Evolutionary conservation across 2,797 vertebrate species (phyloP).

Genomic region (Coregonus ussuriensis): DNA sequence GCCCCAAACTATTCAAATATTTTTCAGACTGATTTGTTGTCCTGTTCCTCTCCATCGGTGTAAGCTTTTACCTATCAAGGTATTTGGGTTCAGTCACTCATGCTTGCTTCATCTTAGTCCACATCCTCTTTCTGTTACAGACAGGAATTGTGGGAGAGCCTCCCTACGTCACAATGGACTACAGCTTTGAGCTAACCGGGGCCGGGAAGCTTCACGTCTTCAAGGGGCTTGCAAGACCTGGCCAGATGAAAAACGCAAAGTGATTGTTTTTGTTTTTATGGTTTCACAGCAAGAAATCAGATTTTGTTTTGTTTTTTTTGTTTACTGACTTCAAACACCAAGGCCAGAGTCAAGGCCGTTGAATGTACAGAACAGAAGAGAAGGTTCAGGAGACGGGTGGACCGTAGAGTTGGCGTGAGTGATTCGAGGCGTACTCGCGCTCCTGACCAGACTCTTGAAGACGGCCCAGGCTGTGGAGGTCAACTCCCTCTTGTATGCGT

Average conservation of each 20-base stretch:
- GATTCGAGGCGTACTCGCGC: neutral
- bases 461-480: slow-evolving; percentile 1
- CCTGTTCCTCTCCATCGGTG: neutral
- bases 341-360: slow-evolving; percentile 29
- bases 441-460: slow-evolving; percentile 27
- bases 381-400: slow-evolving; percentile 10
- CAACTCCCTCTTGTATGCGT: neutral
- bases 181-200: slow-evolving; percentile 85
- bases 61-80: neutral
- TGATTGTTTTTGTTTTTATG: slow-evolving; percentile 31
- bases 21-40: neutral
- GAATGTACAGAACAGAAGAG: slow-evolving; percentile 62
- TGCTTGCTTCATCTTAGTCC: neutral
- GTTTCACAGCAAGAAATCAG: slow-evolving; percentile 23
- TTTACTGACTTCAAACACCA: slow-evolving; percentile 18
- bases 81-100: neutral
- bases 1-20: neutral
- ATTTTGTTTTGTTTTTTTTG: slow-evolving; percentile 34
- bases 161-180: slow-evolving; percentile 89
- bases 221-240: slow-evolving; percentile 69
- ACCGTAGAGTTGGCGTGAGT: neutral
- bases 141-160: slow-evolving; percentile 77
- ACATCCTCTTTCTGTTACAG: slow-evolving; percentile 67
- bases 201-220: slow-evolving; percentile 85
- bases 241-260: slow-evolving; percentile 48